Evolutionary conservation across 2,888 invertebrate genomes (phyloP).

Genomic region (Heliconius ismenius): DNA sequence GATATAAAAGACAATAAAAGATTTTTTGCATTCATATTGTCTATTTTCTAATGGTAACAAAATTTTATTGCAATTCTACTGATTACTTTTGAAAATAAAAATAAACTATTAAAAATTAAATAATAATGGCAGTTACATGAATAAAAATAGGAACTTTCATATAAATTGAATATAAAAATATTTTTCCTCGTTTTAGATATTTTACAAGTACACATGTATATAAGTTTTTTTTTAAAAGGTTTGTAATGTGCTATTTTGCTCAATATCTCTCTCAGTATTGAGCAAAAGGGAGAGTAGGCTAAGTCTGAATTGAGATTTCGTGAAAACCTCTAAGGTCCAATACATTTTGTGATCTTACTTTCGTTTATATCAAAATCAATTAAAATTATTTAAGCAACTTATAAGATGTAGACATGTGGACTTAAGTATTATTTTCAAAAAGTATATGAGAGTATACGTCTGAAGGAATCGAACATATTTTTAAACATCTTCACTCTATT

Average conservation of each 20-base stretch:
- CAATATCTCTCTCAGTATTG: no score
- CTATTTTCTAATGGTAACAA: not conserved
- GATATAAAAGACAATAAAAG: not conserved
- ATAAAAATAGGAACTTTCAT: slow-evolving; percentile 13
- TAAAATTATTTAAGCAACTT: not conserved
- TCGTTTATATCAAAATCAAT: not conserved
- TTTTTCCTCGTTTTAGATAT: not conserved
- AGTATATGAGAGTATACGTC: slow-evolving; percentile 60
- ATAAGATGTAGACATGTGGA: not conserved
- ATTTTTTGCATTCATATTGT: not conserved
- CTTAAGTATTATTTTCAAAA: slow-evolving; percentile 48
- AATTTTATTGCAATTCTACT: not conserved
- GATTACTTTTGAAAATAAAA: not conserved
- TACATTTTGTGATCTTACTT: no score
- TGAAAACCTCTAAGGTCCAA: no score
- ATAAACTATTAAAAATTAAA: not conserved
- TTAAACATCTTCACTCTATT: slow-evolving; percentile 62
- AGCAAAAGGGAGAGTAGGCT: no score
- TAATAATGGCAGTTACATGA: not conserved
- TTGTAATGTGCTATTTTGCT: no score
- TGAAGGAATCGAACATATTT: slow-evolving; percentile 59
- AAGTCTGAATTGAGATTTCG: no score
- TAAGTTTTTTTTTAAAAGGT: no score
- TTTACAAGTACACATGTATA: not conserved
- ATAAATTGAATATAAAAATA: not conserved